Evolutionary conservation across 2,888 invertebrate genomes (phyloP).

Genomic region (Eupsilia transversa): DNA sequence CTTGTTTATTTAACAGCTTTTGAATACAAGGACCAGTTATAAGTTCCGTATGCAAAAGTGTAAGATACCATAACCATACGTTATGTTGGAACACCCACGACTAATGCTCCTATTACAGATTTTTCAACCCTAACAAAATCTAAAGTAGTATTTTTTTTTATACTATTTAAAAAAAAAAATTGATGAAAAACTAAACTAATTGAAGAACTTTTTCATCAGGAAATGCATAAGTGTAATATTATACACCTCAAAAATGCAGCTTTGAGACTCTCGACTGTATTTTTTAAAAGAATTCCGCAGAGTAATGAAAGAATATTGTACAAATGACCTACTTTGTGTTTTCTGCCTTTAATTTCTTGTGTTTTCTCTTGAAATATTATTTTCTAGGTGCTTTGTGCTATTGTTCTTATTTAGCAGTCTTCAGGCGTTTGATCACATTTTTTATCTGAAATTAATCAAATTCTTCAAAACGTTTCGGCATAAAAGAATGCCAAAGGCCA

Average conservation of each 20-base stretch:
- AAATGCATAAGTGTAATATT: neutral
- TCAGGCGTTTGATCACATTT: constrained; percentile 34
- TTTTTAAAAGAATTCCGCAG: constrained; percentile 41
- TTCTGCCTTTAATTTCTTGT: constrained; percentile 29
- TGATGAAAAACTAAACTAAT: neutral
- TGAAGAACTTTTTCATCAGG: neutral
- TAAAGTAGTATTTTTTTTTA: neutral
- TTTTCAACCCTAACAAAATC: neutral
- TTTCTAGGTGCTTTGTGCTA: constrained; percentile 2
- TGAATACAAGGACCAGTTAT: neutral
- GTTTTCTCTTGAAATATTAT: constrained; percentile 39
- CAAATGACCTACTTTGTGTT: constrained; percentile 46
- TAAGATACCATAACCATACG: no score
- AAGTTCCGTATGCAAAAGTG: neutral
- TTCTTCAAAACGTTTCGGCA: constrained; percentile 27
- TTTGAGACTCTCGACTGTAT: constrained; percentile 19
- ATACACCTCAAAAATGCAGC: constrained; percentile 6
- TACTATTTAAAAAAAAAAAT: no score
- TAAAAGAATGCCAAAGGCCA: constrained; percentile 9
- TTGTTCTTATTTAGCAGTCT: constrained; percentile 35
- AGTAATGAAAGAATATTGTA: constrained; percentile 52
- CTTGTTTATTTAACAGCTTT: neutral
- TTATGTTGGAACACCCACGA: neutral
- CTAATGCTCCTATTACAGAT: neutral
- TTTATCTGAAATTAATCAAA: constrained; percentile 37